phyloP scores from a whole-genome alignment of 2,113 vertebrate species.

The Oreochromis spilurus region DNA sequence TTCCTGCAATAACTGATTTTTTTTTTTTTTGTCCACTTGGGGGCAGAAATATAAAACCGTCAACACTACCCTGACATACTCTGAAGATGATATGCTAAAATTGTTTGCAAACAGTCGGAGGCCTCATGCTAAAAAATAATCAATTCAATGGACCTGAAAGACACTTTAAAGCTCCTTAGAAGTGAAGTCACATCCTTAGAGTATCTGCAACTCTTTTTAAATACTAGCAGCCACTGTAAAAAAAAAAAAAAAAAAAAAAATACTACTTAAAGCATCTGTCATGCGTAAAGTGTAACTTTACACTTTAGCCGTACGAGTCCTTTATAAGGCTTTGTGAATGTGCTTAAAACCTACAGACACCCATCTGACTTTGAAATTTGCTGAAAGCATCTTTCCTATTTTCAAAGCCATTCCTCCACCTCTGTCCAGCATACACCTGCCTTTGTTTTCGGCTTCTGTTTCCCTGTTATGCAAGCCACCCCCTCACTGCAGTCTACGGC shows the following conservation, averaged over 20 bases:
- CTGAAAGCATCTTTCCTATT: background rate
- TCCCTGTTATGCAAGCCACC: slow-evolving; percentile 14
- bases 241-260: background rate
- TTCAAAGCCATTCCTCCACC: background rate
- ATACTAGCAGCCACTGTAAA: background rate
- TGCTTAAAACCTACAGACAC: background rate
- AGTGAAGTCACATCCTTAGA: background rate
- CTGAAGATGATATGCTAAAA: background rate
- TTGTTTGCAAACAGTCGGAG: background rate
- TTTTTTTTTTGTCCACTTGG: background rate
- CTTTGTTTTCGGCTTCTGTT: background rate
- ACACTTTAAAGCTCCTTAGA: background rate
- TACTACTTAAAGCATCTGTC: background rate
- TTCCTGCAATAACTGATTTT: background rate
- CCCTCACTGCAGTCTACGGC: slow-evolving; percentile 30
- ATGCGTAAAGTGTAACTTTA: background rate
- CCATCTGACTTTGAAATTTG: background rate
- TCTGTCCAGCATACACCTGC: background rate
- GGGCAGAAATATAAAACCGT: background rate
- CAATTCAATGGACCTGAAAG: background rate
- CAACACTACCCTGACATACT: background rate
- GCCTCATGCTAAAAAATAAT: background rate
- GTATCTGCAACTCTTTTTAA: background rate
- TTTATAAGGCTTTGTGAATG: background rate
- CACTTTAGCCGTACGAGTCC: background rate